Conservation (phyloP, 2,888 invertebrate genomes). For the Steinernema scapterisci region DNA sequence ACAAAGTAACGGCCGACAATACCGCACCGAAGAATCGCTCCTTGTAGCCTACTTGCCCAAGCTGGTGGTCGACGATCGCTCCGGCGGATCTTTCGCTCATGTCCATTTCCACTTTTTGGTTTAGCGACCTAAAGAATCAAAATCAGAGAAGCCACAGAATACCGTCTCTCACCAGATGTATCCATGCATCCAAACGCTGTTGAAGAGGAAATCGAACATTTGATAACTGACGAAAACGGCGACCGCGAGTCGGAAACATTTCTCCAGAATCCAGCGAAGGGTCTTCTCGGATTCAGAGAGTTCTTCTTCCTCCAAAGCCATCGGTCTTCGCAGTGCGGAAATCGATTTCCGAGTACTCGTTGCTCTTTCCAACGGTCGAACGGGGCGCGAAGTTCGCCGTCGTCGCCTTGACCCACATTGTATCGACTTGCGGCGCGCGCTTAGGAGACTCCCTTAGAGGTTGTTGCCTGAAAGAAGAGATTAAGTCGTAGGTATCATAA, state of each 20-base stretch:
- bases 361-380: too few relatives aligned
- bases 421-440: too few relatives aligned
- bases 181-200: slow-evolving; percentile 53
- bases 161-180: slow-evolving; percentile 47
- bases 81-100: slow-evolving; percentile 49
- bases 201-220: slow-evolving; percentile 51
- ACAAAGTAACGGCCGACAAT: slow-evolving; percentile 31
- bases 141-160: too few relatives aligned
- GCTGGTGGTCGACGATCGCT: slow-evolving; percentile 46
- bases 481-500: too few relatives aligned
- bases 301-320: too few relatives aligned
- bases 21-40: slow-evolving; percentile 37
- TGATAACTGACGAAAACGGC: slow-evolving; percentile 44
- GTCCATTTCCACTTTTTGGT: slow-evolving; percentile 44
- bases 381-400: too few relatives aligned
- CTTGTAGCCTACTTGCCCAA: slow-evolving; percentile 34
- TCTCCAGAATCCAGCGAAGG: slow-evolving; percentile 33
- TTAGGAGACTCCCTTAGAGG: too few relatives aligned
- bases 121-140: slow-evolving; percentile 44
- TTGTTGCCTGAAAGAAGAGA: too few relatives aligned
- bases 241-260: slow-evolving; percentile 40
- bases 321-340: too few relatives aligned
- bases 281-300: slow-evolving; percentile 33
- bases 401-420: too few relatives aligned
- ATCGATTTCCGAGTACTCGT: too few relatives aligned